These are phyloP conservation scores for Tachystola acroxantha DNA, from an alignment of 2,888 invertebrate species.

Conservation along the genomic window DNA sequence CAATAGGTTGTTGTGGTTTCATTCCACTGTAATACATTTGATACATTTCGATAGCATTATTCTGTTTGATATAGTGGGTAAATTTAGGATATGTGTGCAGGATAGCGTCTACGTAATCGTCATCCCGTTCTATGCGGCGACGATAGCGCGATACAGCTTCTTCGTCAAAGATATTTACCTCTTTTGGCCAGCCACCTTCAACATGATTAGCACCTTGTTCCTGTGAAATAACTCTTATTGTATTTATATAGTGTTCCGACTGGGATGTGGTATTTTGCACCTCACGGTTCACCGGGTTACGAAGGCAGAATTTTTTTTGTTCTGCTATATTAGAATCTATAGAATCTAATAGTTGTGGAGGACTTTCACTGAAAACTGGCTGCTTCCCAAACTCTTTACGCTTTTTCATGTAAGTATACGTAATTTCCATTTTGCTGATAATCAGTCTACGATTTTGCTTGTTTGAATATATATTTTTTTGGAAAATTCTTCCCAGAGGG, in stretches of 20 bases:
- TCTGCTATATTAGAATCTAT: conserved; percentile 39
- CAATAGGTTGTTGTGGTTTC: conserved; percentile 55
- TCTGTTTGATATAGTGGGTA: conserved; percentile 82
- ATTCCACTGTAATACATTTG: conserved; percentile 82
- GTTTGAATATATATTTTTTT: too few relatives aligned
- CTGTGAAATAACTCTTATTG: conserved; percentile 67
- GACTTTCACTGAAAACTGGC: conserved; percentile 52
- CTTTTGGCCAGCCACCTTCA: conserved; percentile 91
- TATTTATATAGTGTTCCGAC: conserved; percentile 73
- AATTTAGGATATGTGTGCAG: conserved; percentile 68
- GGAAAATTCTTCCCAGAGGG: too few relatives aligned
- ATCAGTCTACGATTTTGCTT: too few relatives aligned
- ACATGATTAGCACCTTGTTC: conserved; percentile 80
- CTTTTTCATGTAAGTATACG: conserved; percentile 48
- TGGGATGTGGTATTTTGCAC: conserved; percentile 45
- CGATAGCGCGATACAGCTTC: conserved; percentile 83
- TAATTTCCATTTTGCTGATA: conserved; percentile 17
- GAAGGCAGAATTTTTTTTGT: conserved; percentile 48
- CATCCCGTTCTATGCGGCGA: conserved; percentile 87
- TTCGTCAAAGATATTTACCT: conserved; percentile 78
- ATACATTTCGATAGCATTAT: conserved; percentile 87
- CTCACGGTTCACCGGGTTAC: conserved; percentile 62
- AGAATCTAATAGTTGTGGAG: conserved; percentile 40
- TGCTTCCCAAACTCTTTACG: conserved; percentile 63
- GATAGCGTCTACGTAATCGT: conserved; percentile 81